These are phyloP conservation scores for Atrina japonica DNA, from an alignment of 2,888 invertebrate species.

Conservation along the genomic window DNA sequence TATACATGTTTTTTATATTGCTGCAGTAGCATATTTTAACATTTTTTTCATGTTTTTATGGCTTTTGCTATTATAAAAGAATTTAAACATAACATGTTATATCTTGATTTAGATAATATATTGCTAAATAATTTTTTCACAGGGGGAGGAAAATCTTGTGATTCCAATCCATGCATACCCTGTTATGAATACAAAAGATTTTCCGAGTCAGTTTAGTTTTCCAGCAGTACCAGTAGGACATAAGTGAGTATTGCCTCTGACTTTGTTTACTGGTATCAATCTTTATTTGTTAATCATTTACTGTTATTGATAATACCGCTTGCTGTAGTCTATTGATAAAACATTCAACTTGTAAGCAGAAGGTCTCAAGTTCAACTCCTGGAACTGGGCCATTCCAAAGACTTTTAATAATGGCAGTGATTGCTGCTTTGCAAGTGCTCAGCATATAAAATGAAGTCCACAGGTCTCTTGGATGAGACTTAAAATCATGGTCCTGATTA, in stretches of 20 bases:
- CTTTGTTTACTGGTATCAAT: background rate
- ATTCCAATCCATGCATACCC: slow-evolving; percentile 81
- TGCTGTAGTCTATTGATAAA: background rate
- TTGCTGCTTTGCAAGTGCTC: too few species aligned
- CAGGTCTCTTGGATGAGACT: too few species aligned
- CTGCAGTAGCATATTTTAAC: background rate
- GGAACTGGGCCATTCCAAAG: too few species aligned
- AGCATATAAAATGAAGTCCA: too few species aligned
- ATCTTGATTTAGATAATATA: too few species aligned
- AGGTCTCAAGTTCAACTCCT: background rate
- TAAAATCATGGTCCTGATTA: too few species aligned
- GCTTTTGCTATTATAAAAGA: too few species aligned
- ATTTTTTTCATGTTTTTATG: background rate
- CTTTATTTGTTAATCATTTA: background rate
- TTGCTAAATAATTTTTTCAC: too few species aligned
- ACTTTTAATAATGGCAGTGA: too few species aligned
- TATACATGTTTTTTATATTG: background rate
- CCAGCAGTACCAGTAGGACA: slow-evolving; percentile 77
- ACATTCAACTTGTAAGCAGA: too few species aligned
- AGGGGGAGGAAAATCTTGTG: slow-evolving; percentile 80
- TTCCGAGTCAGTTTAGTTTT: slow-evolving; percentile 76
- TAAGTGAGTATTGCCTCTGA: slow-evolving; percentile 60
- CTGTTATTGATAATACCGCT: background rate
- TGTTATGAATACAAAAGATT: slow-evolving; percentile 77
- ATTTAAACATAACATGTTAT: too few species aligned